A percentile compares a stretch with the other conserved stretches of the same genome.
These are phyloP conservation scores for Melanocharis versteri DNA, from an alignment of 2,113 vertebrate genomes.

Conservation along the genomic window DNA sequence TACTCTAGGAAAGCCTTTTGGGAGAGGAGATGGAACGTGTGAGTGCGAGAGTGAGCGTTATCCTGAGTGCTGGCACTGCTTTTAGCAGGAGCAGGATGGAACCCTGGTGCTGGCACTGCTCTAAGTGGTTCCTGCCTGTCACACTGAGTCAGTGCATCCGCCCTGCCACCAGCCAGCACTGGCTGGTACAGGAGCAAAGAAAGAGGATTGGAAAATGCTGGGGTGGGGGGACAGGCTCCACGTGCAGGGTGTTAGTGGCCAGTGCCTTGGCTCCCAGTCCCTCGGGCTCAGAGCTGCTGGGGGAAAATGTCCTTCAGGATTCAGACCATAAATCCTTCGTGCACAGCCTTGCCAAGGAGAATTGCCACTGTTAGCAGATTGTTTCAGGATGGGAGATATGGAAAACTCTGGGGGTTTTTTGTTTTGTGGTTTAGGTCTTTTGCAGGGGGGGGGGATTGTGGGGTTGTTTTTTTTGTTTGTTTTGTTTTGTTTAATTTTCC, in stretches of 20 bases:
- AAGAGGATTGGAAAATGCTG: background rate
- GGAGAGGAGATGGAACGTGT: background rate
- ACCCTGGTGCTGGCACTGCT: background rate
- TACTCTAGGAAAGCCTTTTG: background rate
- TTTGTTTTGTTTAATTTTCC: background rate
- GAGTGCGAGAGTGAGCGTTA: fast-evolving
- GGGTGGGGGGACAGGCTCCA: background rate
- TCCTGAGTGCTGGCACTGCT: background rate
- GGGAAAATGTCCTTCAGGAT: background rate
- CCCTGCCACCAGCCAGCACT: background rate
- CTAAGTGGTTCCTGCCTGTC: background rate
- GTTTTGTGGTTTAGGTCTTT: too few relatives aligned
- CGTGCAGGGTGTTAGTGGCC: fast-evolving
- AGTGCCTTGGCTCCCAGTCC: background rate
- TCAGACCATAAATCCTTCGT: background rate
- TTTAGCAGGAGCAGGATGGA: background rate
- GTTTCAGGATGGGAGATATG: background rate
- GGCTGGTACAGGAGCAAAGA: background rate
- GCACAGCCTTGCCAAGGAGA: background rate
- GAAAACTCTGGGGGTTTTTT: background rate
- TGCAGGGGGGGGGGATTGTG: too few relatives aligned
- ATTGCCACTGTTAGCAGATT: background rate
- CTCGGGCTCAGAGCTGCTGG: background rate
- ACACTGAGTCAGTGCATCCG: background rate
- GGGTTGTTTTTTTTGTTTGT: too few relatives aligned